Base-by-base conservation (phyloP, 2,888 invertebrate species). In the Tortrix viridana region DNA sequence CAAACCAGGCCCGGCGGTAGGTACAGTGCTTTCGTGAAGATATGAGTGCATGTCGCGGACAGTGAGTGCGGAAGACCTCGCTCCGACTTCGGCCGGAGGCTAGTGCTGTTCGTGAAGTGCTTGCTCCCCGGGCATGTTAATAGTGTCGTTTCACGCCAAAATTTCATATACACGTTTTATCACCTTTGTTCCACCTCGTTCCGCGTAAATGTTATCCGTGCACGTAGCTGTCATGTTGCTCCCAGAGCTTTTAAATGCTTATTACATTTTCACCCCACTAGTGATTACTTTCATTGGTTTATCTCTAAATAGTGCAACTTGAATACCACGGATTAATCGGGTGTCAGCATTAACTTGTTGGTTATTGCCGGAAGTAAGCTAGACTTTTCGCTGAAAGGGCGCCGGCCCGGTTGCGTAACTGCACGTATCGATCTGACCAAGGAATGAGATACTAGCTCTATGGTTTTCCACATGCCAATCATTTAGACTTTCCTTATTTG, bases 401-500 rank as follows among this genome's bases (percentile, higher is more conserved):
- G 86, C 85, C 85, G 82, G 83, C 77, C 77, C 80, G 79, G 85
- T 92, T 92, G 91, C 92, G 91, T 92, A 92, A 92, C 91, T 82
- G 76, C 67, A 73, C 78, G 85, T 90, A 92, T 92, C 84, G 92
- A 92, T 92, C 89, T 81, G 82, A 81, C 84, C 84, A 79, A 77
- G 79, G 84, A 77, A 78, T 75, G 82, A 80, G 81, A 85, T 81
- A 83, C 76, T 80, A 75, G 76, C 75, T 77, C 74, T 75, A 56
- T 62, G 22, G 79, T 80, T 77, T 80, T 76, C 79, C 77, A 77
- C 77, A 77, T 81, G 76, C 73, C 74, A 73, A 74, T 71, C 71
- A 71, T 71, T 65, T 68, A 75, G 71, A 81, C 80, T 77, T 64
- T 65, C 19, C 19, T 19, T 14, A 20, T 16, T 52, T 16, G 41